Evolutionary conservation across 2,797 vertebrate genomes (phyloP), one percentile per base, ranked within the genome.

Genomic region (Melanotaenia maccullochi): DNA sequence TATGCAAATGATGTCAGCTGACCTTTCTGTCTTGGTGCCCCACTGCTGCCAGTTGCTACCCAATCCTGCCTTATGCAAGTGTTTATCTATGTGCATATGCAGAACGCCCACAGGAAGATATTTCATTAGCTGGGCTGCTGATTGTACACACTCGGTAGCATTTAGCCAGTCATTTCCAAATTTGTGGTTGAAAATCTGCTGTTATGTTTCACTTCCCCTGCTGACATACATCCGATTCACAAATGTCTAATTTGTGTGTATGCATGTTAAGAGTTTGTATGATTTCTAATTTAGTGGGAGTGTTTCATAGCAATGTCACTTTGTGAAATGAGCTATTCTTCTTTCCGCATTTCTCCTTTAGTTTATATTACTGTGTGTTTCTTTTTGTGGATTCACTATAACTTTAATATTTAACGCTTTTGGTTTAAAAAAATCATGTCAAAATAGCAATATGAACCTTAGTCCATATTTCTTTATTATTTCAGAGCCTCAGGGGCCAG

Each of bases 1-100:
- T 49, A 90, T 88, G 85, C 83, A 89, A 87, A 91, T 93, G 47
- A 87, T 83, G 66, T 85, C 78, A 83, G 77, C 69, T 87, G 87
- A 91, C 88, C 86, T 89, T 92, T 91, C 55, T 60, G 68, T 80
- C 51, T 24, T 35, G 36, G 71, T 81, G 77, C 33, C 74, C 73
- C 81, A 85, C 75, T 68, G 86, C 85, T 82, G 71, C 56, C 71
- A 56, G 71, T 79, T 83, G 76, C 80, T 85, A 71, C 74, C 82
- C 82, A 79, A 70, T 73, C 52, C 73, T 60, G 44, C 68, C 44
- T 28, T 66, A 24, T 57, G 68, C 55, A 59, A 62, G 61, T 44
- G 55, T 30, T 35, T 57, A 42, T 55, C 40, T 13, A 11, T 60
- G 60, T 32, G n/a, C 6, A 12, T 56, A 36, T 75, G 63, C 54